Evolutionary conservation across 2,888 invertebrate genomes (phyloP).

Genomic region (Gari tellinella): DNA sequence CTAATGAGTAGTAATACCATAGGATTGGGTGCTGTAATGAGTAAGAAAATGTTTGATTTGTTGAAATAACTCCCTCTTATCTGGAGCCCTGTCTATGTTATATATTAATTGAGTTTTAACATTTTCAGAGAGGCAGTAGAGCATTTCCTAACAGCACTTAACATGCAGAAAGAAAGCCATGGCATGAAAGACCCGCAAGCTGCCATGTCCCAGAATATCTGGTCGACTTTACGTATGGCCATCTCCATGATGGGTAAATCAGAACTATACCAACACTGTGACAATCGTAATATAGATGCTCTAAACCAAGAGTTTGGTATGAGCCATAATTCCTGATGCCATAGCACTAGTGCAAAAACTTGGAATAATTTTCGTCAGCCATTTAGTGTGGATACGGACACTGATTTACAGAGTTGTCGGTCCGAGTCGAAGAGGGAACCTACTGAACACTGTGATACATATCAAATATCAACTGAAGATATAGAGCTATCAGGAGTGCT

Average conservation of each 20-base stretch:
- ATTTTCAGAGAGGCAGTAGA: slow-evolving; percentile 93
- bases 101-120: too few relatives aligned
- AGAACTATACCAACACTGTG: slow-evolving; percentile 86
- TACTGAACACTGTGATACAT: too few relatives aligned
- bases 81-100: too few relatives aligned
- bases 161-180: slow-evolving; percentile 92
- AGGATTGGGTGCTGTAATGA: too few relatives aligned
- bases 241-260: slow-evolving; percentile 90
- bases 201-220: slow-evolving; percentile 95
- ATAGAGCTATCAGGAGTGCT: slow-evolving; percentile 8
- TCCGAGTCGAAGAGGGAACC: too few relatives aligned
- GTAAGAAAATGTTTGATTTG: too few relatives aligned
- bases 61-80: too few relatives aligned
- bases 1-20: too few relatives aligned
- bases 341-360: neutral
- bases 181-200: slow-evolving; percentile 85
- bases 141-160: slow-evolving; percentile 96
- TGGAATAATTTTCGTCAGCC: neutral
- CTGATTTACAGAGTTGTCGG: too few relatives aligned
- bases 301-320: slow-evolving; percentile 83
- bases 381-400: neutral
- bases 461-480: neutral
- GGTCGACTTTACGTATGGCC: slow-evolving; percentile 96
- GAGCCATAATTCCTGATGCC: slow-evolving; percentile 56
- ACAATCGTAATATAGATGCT: slow-evolving; percentile 84